phyloP scores from a whole-genome alignment of 1,140 invertebrate genomes.

The Copidosoma floridanum region DNA sequence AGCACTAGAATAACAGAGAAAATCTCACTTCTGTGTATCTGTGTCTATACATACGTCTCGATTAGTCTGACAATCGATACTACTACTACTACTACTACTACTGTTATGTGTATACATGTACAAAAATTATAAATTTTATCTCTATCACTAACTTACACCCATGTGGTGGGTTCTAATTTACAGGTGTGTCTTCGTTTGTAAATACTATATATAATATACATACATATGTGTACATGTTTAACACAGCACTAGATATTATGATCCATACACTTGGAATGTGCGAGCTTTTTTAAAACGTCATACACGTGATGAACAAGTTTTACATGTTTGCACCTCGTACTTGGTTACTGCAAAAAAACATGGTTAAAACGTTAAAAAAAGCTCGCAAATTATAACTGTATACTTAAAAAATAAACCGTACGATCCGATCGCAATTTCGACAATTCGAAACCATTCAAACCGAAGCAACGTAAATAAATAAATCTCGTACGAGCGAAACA shows the following conservation, averaged over 20 bases:
- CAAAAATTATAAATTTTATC: background rate
- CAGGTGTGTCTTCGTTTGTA: constrained; percentile 16
- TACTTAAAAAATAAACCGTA: constrained; percentile 16
- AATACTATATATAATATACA: constrained; percentile 13
- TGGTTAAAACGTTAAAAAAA: too few species aligned
- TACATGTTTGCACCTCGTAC: too few species aligned
- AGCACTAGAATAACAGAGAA: constrained; percentile 12
- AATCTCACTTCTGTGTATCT: background rate
- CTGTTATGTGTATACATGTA: background rate
- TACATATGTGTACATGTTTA: constrained; percentile 20
- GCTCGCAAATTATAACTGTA: too few species aligned
- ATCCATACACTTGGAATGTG: too few species aligned
- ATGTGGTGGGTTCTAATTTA: constrained; percentile 3
- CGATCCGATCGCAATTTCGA: constrained; percentile 11
- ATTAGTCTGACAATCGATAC: too few species aligned
- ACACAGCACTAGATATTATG: constrained; percentile 19
- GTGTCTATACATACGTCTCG: too few species aligned
- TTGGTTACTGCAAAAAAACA: too few species aligned
- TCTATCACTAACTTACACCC: background rate
- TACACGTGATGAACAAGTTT: too few species aligned
- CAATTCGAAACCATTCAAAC: too few species aligned
- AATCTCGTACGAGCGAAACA: too few species aligned
- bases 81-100: background rate
- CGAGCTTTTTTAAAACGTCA: too few species aligned
- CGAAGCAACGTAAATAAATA: too few species aligned